Conservation (phyloP, 1,140 invertebrate species). For the Trichonephila clavipes region DNA sequence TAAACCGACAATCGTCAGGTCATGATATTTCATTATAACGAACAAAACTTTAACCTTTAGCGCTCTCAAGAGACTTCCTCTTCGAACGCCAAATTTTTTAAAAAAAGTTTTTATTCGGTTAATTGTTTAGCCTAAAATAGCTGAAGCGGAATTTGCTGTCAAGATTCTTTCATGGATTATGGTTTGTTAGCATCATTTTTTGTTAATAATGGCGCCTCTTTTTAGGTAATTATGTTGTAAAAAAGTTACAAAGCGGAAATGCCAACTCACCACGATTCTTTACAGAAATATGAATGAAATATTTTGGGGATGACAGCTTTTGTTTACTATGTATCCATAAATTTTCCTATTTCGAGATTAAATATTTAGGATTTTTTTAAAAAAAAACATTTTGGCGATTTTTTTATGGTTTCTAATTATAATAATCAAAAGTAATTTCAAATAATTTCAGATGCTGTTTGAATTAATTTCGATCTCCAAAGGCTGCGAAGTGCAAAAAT, state of each 20-base stretch:
- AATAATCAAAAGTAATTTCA: too few relatives aligned
- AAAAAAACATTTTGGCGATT: too few relatives aligned
- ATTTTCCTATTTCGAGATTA: too few relatives aligned
- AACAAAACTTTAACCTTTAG: slow-evolving; percentile 71
- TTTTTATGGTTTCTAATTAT: too few relatives aligned
- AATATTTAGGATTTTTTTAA: too few relatives aligned
- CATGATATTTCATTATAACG: slow-evolving; percentile 66
- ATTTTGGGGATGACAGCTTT: not conserved
- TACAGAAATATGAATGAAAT: not conserved
- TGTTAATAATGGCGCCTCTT: slow-evolving; percentile 60
- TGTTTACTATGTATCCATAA: not conserved
- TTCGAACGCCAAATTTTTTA: not conserved
- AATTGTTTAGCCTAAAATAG: slow-evolving; percentile 38
- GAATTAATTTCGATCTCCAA: too few relatives aligned
- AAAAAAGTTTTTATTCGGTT: slow-evolving; percentile 1
- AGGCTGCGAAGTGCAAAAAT: too few relatives aligned
- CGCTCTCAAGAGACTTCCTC: slow-evolving; percentile 20
- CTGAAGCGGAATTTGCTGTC: slow-evolving; percentile 26
- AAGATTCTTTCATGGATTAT: slow-evolving; percentile 44
- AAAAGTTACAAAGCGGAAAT: not conserved
- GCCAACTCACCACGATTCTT: not conserved
- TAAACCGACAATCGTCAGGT: slow-evolving; percentile 66
- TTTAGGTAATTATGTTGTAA: not conserved
- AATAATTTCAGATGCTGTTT: too few relatives aligned
- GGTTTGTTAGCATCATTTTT: slow-evolving; percentile 67